phyloP scores from a whole-genome alignment of 2,113 vertebrate genomes.

The Oncorhynchus tshawytscha region DNA sequence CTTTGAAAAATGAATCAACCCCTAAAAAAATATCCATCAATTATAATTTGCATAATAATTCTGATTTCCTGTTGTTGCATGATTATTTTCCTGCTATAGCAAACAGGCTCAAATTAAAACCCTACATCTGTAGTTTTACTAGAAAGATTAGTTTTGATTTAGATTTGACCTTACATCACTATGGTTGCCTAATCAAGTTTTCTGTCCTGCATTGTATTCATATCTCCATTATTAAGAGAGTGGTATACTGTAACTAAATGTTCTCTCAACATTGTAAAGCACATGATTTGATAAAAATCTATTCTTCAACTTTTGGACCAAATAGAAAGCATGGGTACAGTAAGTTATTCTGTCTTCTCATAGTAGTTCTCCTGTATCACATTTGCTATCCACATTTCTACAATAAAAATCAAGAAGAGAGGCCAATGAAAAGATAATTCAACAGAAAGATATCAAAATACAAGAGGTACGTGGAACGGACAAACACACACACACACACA shows the following conservation, averaged over 20 bases:
- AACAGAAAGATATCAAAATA: constrained; percentile 55
- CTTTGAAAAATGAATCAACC: too few species aligned
- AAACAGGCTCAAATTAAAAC: too few species aligned
- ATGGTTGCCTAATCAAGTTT: background rate
- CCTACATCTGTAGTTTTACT: constrained; percentile 12
- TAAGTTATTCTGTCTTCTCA: background rate
- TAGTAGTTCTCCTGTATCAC: background rate
- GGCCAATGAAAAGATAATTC: constrained; percentile 27
- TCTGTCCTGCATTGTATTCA: background rate
- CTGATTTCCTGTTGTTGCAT: too few species aligned
- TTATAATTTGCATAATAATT: too few species aligned
- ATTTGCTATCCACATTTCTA: constrained; percentile 18
- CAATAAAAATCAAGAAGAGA: constrained; percentile 30
- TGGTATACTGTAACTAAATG: background rate
- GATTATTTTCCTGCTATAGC: too few species aligned
- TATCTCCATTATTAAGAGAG: background rate
- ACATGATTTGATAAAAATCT: too few species aligned
- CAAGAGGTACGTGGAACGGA: constrained; percentile 52
- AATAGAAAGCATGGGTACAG: background rate
- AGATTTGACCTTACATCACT: background rate
- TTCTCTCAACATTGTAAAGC: background rate
- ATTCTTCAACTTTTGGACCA: background rate
- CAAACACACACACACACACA: constrained; percentile 55
- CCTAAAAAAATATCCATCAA: too few species aligned
- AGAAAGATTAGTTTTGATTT: background rate